Conservation (phyloP, 2,888 invertebrate genomes). For the Cheilosia vulpina region DNA sequence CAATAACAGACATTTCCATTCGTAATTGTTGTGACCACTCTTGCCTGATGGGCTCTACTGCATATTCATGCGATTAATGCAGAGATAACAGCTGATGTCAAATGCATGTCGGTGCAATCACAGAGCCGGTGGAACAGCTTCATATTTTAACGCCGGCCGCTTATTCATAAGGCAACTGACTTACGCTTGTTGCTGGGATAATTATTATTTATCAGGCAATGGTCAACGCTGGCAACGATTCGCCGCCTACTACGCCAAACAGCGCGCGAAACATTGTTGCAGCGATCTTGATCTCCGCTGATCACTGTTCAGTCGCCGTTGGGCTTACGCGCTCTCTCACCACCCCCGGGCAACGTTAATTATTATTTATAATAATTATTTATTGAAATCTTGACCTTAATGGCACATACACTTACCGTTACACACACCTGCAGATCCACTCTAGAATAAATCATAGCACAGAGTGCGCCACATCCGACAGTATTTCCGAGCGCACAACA, state of each 20-base stretch:
- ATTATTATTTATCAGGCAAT: not conserved
- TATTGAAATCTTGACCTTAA: conserved; percentile 51
- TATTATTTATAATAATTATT: conserved; percentile 25
- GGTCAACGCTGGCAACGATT: not conserved
- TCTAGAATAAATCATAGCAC: conserved; percentile 24
- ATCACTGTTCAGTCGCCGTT: not conserved
- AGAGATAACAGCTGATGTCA: conserved; percentile 2
- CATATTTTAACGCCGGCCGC: not conserved
- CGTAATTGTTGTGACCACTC: not conserved
- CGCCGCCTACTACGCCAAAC: not conserved
- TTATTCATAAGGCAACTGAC: not conserved
- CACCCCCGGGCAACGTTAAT: conserved; percentile 24
- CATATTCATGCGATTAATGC: not conserved
- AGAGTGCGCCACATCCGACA: conserved; percentile 17
- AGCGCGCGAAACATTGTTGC: conserved; percentile 10
- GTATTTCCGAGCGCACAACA: not conserved
- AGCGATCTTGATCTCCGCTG: not conserved
- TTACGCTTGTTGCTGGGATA: not conserved
- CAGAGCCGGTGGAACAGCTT: not conserved
- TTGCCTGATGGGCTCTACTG: not conserved
- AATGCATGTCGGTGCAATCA: not conserved
- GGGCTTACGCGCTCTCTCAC: not conserved
- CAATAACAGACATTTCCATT: not conserved
- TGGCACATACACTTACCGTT: not conserved
- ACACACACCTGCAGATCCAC: conserved; percentile 27